Percentiles rank a stretch among this genome's conserved stretches.
Conservation (phyloP, 2,888 invertebrate genomes). For the Eutolmus rufibarbis region DNA sequence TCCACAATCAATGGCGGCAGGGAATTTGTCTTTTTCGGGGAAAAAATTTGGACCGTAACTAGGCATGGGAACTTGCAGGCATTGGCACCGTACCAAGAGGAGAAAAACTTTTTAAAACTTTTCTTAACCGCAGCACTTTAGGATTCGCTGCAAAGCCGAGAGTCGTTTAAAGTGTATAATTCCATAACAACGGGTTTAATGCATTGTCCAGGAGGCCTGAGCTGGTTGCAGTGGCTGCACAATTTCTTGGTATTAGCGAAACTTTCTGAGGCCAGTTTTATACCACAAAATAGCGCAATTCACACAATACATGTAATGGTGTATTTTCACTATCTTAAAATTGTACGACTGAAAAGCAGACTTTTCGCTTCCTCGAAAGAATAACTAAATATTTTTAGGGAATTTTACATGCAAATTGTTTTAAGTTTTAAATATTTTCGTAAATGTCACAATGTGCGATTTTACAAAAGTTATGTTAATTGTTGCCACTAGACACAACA, state of each 20-base stretch:
- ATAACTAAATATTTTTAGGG: too few species aligned
- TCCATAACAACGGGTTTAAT: conserved; percentile 1
- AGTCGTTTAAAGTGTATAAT: conserved; percentile 12
- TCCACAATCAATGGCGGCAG: background rate
- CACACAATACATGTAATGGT: background rate
- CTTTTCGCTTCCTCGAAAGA: too few species aligned
- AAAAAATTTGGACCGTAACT: background rate
- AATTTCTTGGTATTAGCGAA: background rate
- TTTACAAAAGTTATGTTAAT: too few species aligned
- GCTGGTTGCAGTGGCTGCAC: background rate
- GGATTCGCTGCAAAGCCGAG: conserved; percentile 1
- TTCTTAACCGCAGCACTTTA: conserved; percentile 18
- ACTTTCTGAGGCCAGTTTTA: background rate
- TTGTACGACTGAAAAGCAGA: background rate
- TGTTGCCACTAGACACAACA: too few species aligned
- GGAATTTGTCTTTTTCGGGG: background rate
- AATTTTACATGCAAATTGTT: too few species aligned
- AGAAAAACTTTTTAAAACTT: conserved; percentile 1
- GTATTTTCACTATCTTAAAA: too few species aligned
- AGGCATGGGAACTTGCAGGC: background rate
- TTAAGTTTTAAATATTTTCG: too few species aligned
- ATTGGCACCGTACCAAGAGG: conserved; percentile 5
- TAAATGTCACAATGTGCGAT: too few species aligned
- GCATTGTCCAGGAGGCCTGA: background rate
- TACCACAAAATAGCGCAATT: background rate